Percentiles rank a stretch among this genome's conserved stretches.
These are phyloP conservation scores for Neosilurus hyrtlii DNA, from an alignment of 2,797 vertebrate genomes.

Conservation along the genomic window DNA sequence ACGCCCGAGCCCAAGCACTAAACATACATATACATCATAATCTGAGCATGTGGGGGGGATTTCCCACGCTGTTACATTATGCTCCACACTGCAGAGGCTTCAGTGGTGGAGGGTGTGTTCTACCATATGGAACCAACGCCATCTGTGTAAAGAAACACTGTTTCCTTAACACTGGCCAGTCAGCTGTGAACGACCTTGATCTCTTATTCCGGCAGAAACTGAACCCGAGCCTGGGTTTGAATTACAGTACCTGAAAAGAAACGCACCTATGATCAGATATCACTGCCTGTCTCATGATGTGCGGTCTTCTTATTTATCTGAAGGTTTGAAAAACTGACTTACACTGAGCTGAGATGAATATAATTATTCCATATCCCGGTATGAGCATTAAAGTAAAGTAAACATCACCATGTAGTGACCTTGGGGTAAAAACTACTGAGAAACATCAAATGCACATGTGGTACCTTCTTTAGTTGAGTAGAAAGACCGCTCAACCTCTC, in stretches of 20 bases:
- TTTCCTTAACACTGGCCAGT: constrained; percentile 19
- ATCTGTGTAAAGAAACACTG: constrained; percentile 7
- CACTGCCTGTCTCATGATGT: neutral
- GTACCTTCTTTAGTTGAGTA: constrained; percentile 78
- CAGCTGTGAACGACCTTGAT: constrained; percentile 29
- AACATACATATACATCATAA: neutral
- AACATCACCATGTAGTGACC: neutral
- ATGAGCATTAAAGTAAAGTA: neutral
- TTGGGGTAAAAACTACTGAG: neutral
- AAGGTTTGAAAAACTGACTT: neutral
- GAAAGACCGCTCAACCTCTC: constrained; percentile 71
- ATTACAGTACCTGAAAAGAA: constrained; percentile 42
- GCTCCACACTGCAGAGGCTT: neutral
- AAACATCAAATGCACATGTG: neutral
- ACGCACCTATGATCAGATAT: constrained; percentile 32
- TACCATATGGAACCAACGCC: neutral
- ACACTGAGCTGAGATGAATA: neutral
- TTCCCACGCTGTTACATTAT: neutral
- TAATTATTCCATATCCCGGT: neutral
- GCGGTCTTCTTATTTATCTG: neutral
- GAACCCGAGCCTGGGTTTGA: constrained; percentile 37
- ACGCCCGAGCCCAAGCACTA: neutral
- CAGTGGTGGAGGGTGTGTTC: too few species aligned
- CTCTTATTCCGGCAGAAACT: constrained; percentile 36
- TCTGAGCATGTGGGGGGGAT: neutral